Percentiles rank a stretch among this genome's conserved stretches.
Conservation (phyloP, 2,113 vertebrate genomes). For the Myrmecobius fasciatus region DNA sequence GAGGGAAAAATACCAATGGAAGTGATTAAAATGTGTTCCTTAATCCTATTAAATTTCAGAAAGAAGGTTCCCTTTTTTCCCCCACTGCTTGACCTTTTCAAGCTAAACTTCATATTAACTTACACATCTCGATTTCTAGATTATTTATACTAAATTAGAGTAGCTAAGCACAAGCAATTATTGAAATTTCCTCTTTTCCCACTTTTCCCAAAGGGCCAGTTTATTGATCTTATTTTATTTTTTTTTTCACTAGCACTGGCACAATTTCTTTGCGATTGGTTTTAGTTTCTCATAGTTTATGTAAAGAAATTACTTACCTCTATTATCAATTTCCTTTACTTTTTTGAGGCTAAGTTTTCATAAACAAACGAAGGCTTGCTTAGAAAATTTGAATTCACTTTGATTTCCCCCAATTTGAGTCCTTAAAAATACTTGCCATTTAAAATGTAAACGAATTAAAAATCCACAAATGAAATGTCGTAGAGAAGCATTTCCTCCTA, state of each 20-base stretch:
- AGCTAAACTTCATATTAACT: conserved; percentile 46
- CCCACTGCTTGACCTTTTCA: conserved; percentile 17
- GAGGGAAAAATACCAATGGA: conserved; percentile 41
- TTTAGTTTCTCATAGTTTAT: conserved; percentile 37
- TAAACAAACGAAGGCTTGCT: conserved; percentile 30
- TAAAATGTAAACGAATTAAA: conserved; percentile 6
- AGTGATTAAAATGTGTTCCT: conserved; percentile 49
- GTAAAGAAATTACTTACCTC: conserved; percentile 54
- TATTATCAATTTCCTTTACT: background rate
- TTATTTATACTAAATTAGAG: conserved; percentile 63
- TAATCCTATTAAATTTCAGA: conserved; percentile 51
- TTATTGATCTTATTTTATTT: conserved; percentile 54
- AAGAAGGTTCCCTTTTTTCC: conserved; percentile 24
- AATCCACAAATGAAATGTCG: background rate
- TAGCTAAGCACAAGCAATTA: conserved; percentile 52
- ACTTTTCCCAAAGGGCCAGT: conserved; percentile 20
- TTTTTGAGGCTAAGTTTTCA: background rate
- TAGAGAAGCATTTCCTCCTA: conserved; percentile 22
- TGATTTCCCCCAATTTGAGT: conserved; percentile 50
- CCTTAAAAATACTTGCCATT: conserved; percentile 28
- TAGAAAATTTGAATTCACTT: conserved; percentile 41
- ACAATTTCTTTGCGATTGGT: background rate
- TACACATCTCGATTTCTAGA: conserved; percentile 52
- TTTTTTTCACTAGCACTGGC: background rate
- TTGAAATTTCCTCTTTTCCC: conserved; percentile 30